These are phyloP conservation scores for Megaceryle torquata DNA, from an alignment of 2,113 vertebrate genomes.

Conservation along the genomic window DNA sequence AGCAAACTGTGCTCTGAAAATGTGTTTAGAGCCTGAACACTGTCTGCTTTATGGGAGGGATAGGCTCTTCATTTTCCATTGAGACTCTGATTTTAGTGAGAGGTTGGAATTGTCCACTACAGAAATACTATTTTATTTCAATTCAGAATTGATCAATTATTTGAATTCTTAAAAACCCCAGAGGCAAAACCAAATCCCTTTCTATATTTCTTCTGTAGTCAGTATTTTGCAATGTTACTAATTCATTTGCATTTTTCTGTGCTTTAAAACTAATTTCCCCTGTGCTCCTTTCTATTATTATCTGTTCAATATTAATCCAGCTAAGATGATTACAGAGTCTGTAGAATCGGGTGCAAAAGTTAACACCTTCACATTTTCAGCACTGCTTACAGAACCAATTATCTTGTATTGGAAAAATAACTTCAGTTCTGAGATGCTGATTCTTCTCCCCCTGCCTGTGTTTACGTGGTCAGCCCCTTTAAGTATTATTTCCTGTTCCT, in stretches of 20 bases:
- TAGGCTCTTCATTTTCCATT: neutral
- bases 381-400: neutral
- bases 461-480: neutral
- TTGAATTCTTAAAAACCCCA: slow-evolving; percentile 37
- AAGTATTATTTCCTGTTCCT: neutral
- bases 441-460: neutral
- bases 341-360: neutral
- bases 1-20: neutral
- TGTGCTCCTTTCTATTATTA: slow-evolving; percentile 27
- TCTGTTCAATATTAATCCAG: neutral
- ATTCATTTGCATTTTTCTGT: slow-evolving; percentile 30
- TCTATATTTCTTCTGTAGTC: neutral
- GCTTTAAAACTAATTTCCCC: slow-evolving; percentile 35
- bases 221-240: neutral
- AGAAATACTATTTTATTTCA: neutral
- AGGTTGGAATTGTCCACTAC: neutral
- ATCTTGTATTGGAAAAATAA: neutral
- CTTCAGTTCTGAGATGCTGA: neutral
- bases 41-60: neutral
- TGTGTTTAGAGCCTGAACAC: neutral
- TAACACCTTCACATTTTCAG: neutral
- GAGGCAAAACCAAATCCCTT: neutral
- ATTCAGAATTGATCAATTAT: slow-evolving; percentile 16
- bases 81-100: neutral
- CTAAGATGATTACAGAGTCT: neutral